These are phyloP conservation scores for Ptychodera flava DNA, from an alignment of 35 echinoderm and acorn worm genomes.

Conservation along the genomic window DNA sequence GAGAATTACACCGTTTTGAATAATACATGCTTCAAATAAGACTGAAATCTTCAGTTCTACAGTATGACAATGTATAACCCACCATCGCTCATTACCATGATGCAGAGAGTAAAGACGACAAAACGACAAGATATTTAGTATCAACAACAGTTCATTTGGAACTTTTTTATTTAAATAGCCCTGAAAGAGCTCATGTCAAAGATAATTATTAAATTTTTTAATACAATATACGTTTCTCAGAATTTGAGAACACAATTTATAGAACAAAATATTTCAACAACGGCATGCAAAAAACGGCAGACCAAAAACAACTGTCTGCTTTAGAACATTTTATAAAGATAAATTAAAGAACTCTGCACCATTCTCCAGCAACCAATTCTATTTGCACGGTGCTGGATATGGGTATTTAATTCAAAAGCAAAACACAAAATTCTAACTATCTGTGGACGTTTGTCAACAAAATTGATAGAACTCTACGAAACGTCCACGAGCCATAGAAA, in stretches of 20 bases:
- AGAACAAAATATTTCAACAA: neutral
- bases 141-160: neutral
- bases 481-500: too few species aligned
- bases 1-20: too few species aligned
- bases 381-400: neutral
- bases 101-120: too few species aligned
- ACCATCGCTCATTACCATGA: too few species aligned
- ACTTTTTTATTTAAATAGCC: neutral
- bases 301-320: neutral
- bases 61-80: too few species aligned
- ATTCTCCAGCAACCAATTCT: neutral
- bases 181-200: neutral
- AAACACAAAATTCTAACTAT: neutral
- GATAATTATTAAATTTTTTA: slow-evolving; percentile 3
- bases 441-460: too few species aligned
- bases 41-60: too few species aligned
- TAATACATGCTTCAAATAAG: too few species aligned
- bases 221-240: neutral
- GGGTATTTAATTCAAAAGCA: neutral
- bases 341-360: neutral
- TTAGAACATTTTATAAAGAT: neutral
- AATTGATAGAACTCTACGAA: too few species aligned
- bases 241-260: neutral
- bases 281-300: neutral
- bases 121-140: too few species aligned